Evolutionary conservation across 1,140 invertebrate species (phyloP).

Genomic region (Brachionus sp.): DNA sequence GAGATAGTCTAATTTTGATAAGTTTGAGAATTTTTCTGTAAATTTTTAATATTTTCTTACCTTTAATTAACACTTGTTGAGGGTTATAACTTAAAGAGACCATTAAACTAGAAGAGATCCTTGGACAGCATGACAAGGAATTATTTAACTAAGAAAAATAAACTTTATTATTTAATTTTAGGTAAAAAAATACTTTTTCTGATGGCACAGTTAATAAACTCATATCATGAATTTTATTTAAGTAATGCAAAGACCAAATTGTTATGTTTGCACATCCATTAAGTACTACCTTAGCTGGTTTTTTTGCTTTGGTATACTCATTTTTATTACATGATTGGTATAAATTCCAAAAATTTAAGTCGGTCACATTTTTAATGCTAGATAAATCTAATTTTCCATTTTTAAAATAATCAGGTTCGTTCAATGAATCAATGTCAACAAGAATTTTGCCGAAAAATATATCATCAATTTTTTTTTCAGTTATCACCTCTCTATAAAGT

Average conservation of each 20-base stretch:
- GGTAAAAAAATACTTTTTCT: neutral
- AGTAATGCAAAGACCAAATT: neutral
- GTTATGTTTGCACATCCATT: neutral
- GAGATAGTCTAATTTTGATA: neutral
- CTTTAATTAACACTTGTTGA: neutral
- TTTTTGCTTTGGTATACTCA: neutral
- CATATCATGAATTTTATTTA: neutral
- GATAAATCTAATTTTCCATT: neutral
- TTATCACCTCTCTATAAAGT: no score
- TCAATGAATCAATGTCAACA: neutral
- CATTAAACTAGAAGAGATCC: neutral
- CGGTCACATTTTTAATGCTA: neutral
- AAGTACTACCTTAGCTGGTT: neutral
- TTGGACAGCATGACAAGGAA: neutral
- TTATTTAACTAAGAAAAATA: neutral
- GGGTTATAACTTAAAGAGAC: neutral
- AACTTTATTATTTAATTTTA: neutral
- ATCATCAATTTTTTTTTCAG: no score
- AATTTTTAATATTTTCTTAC: neutral
- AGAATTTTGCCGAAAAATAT: neutral
- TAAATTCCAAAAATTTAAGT: neutral
- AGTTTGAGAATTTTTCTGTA: neutral
- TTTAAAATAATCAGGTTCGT: neutral
- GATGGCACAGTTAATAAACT: neutral
- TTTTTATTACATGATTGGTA: neutral